phyloP scores from a whole-genome alignment of 2,797 vertebrate genomes.

The Pampus argenteus region DNA sequence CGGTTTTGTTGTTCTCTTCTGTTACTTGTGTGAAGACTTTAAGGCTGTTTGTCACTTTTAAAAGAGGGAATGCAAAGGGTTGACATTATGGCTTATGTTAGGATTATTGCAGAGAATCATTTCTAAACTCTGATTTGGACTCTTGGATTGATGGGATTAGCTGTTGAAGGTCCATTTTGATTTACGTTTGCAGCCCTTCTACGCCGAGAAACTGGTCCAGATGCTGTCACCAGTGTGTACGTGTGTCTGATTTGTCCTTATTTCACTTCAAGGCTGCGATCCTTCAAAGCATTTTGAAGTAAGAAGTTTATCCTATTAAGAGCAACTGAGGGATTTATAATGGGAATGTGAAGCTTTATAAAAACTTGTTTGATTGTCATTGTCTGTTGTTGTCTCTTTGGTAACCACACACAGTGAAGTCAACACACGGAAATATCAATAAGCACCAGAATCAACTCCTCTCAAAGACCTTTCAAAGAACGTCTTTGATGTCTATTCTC shows the following conservation, averaged over 20 bases:
- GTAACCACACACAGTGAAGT: conserved; percentile 51
- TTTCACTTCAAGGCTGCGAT: conserved; percentile 54
- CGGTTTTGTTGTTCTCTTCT: conserved; percentile 56
- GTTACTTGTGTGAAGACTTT: conserved; percentile 48
- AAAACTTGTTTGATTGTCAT: conserved; percentile 54
- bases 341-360: conserved; percentile 47
- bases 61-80: conserved; percentile 1
- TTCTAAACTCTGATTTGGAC: conserved; percentile 3
- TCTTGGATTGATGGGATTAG: conserved; percentile 10
- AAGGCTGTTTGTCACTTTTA: conserved; percentile 34
- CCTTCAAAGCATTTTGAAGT: conserved; percentile 38
- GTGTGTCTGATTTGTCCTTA: conserved; percentile 64
- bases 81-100: conserved; percentile 12
- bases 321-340: conserved; percentile 52
- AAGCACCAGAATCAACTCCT: conserved; percentile 48
- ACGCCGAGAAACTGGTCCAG: conserved; percentile 38
- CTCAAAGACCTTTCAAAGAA: conserved; percentile 47
- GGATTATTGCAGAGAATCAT: conserved; percentile 20
- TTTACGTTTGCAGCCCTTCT: conserved; percentile 40
- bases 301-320: conserved; percentile 35
- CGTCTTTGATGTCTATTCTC: conserved; percentile 67
- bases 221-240: conserved; percentile 53
- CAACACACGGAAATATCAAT: conserved; percentile 58
- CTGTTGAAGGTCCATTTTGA: conserved; percentile 38
- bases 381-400: conserved; percentile 43